These are phyloP conservation scores for Ophioninae sp. DNA, from an alignment of 2,888 invertebrate species.

Conservation along the genomic window DNA sequence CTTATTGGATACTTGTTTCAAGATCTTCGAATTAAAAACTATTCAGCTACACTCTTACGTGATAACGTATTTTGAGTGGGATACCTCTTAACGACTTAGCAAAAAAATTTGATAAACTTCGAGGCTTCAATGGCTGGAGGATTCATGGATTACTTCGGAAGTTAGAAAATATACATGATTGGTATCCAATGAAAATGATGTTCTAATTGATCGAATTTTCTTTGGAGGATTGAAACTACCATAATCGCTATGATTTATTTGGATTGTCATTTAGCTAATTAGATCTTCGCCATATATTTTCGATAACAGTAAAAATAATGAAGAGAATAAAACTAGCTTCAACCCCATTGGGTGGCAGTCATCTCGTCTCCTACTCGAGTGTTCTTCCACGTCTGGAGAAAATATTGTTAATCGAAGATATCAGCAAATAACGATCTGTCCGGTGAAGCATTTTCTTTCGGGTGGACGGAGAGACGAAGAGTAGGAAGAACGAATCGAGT, in stretches of 20 bases:
- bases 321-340: too few relatives aligned
- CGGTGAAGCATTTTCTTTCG: conserved; percentile 46
- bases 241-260: too few relatives aligned
- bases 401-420: conserved; percentile 62
- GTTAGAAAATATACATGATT: not conserved
- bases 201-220: too few relatives aligned
- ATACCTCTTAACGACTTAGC: not conserved
- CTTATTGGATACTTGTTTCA: not conserved
- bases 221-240: too few relatives aligned
- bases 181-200: too few relatives aligned
- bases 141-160: not conserved
- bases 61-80: not conserved
- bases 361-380: not conserved
- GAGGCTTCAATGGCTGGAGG: not conserved
- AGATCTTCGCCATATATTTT: too few relatives aligned
- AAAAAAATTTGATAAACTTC: not conserved
- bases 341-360: conserved; percentile 3
- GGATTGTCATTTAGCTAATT: too few relatives aligned
- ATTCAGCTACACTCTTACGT: not conserved
- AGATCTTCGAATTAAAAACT: not conserved
- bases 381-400: conserved; percentile 8
- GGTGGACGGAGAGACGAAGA: conserved; percentile 15
- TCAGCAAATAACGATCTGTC: conserved; percentile 65
- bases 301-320: too few relatives aligned
- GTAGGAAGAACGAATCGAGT: conserved; percentile 31